Conservation (phyloP, 2,113 vertebrate genomes). For the western clawed frog (Xenopus tropicalis) region DNA sequence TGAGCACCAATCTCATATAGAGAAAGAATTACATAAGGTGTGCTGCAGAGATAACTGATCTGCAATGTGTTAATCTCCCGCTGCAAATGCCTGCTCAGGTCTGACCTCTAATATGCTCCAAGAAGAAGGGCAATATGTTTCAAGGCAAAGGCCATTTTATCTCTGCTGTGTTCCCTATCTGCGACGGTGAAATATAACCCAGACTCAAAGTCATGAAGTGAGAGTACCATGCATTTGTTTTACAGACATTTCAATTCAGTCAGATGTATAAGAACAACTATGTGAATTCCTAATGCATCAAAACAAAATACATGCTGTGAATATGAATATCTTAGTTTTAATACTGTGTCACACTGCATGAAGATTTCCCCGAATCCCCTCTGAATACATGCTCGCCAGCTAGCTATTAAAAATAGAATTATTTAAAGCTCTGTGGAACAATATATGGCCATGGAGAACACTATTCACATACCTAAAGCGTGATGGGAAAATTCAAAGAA, state of each 20-base stretch:
- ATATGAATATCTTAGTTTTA: conserved; percentile 41
- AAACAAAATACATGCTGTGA: conserved; percentile 37
- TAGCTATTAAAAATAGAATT: conserved; percentile 45
- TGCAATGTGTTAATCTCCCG: no score
- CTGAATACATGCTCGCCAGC: conserved; percentile 42
- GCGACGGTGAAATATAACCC: conserved; percentile 7
- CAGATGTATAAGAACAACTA: conserved; percentile 32
- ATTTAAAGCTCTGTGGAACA: conserved; percentile 45
- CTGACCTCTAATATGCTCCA: not conserved
- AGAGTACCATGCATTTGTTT: conserved; percentile 29
- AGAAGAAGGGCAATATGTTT: no score
- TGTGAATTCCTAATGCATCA: conserved; percentile 29
- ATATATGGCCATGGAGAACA: conserved; percentile 38
- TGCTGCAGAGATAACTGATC: no score
- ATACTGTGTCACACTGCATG: conserved; percentile 40
- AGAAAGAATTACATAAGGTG: no score
- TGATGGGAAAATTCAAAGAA: conserved; percentile 39
- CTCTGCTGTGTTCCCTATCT: not conserved
- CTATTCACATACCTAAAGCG: conserved; percentile 33
- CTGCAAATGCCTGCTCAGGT: not conserved
- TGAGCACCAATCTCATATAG: no score
- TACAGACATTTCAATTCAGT: conserved; percentile 36
- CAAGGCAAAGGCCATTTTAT: no score
- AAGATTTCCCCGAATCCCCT: conserved; percentile 39
- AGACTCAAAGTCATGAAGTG: conserved; percentile 7